phyloP scores from a whole-genome alignment of 2,113 vertebrate species.

The Dasyurus viverrinus region DNA sequence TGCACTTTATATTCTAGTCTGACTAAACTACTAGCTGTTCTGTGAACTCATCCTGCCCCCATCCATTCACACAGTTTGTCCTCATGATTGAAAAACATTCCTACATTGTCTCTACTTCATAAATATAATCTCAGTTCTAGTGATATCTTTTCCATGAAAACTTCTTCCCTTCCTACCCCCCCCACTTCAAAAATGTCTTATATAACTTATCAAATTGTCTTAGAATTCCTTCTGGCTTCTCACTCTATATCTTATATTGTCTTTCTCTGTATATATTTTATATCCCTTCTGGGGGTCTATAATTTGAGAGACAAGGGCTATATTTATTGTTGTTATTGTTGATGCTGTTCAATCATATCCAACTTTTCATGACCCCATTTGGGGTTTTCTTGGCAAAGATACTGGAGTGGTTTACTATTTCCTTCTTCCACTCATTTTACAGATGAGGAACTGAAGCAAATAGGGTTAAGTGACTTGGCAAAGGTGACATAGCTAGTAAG shows the following conservation, averaged over 20 bases:
- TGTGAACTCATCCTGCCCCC: background rate
- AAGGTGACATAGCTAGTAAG: background rate
- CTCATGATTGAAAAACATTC: background rate
- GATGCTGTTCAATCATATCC: background rate
- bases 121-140: background rate
- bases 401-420: background rate
- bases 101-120: background rate
- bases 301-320: background rate
- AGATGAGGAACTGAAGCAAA: background rate
- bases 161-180: background rate
- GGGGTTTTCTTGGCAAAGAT: background rate
- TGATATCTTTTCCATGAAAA: background rate
- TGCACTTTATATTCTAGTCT: background rate
- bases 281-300: background rate
- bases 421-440: background rate
- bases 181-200: background rate
- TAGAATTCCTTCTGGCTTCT: background rate
- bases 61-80: background rate
- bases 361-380: background rate
- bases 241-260: background rate
- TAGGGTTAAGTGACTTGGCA: background rate
- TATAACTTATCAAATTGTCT: background rate
- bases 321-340: background rate
- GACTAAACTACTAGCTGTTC: background rate
- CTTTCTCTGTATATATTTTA: background rate